Evolutionary conservation across 2,797 vertebrate genomes (phyloP), one percentile per base, ranked within the genome.

Genomic region (Sparidentex hasta): DNA sequence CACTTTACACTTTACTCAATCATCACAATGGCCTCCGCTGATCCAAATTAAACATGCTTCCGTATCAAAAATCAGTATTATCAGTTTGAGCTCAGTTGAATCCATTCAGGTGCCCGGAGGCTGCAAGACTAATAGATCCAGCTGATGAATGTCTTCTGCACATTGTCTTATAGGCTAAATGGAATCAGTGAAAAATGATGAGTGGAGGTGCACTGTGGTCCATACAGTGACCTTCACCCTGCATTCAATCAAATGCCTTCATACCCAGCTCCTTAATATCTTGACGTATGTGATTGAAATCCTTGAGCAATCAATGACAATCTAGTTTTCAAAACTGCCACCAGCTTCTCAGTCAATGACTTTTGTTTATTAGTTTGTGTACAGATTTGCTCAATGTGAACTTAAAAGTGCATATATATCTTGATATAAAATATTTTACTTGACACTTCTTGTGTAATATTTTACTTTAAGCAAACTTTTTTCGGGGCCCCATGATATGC

Each of bases 141-240:
- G 44, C 18, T 70, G 61, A 66, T 41, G 41, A 65, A 79, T 74
- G 59, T 56, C 71, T 74, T 73, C 41, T 73, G 48, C 17, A 58
- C 17, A n/a, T 20, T 50, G 43, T 56, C n/a, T n/a, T 61, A 77
- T 70, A 29, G 1, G 7, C 16, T 57, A 21, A 69, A 81, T 70
- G 70, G 27, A 76, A 74, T 74, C 27, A 33, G 2, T 46, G 61
- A 65, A 38, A 33, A 54, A 33, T 43, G 11, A 79, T 47, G 20
- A 55, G 48, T 0, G 1, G 3, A 13, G 59, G 41, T 46, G 23
- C 46, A 17, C 65, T 63, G 23, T 58, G 51, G 50, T 12, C 21
- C 51, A n/a, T 17, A 16, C 4, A 47, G 13, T 57, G 54, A 75
- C 65, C 61, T 54, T 63, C 12, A 29, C 46, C 54, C 25, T 76